These are phyloP conservation scores for Pantelozetes paolii DNA, from an alignment of 2,888 invertebrate genomes.

Conservation along the genomic window DNA sequence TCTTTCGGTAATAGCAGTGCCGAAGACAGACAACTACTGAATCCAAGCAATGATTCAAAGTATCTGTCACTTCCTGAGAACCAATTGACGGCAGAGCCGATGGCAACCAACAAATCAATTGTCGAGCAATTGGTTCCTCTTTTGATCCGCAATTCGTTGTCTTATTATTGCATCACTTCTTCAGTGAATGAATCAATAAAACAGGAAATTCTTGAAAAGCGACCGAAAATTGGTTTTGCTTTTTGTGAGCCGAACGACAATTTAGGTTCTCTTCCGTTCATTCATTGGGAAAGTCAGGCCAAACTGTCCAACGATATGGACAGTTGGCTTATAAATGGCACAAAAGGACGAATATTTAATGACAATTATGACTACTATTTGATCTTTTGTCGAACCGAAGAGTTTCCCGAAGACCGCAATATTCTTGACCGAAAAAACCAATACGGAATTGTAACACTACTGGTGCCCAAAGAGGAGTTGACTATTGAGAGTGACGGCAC, in stretches of 20 bases:
- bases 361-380: constrained; percentile 42
- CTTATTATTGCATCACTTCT: constrained; percentile 23
- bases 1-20: constrained; percentile 33
- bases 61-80: constrained; percentile 5
- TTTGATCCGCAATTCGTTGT: constrained; percentile 33
- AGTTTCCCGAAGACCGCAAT: constrained; percentile 32
- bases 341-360: constrained; percentile 39
- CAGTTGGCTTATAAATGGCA: constrained; percentile 40
- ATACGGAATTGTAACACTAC: constrained; percentile 37
- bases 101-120: constrained; percentile 22
- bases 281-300: constrained; percentile 42
- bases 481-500: constrained; percentile 31
- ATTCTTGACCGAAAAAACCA: not conserved
- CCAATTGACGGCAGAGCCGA: constrained; percentile 10
- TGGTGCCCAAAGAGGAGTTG: constrained; percentile 38
- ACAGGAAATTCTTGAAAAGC: not conserved
- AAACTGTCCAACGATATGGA: constrained; percentile 33
- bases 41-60: not conserved
- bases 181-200: constrained; percentile 40
- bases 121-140: constrained; percentile 31
- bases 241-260: constrained; percentile 34
- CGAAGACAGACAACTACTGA: not conserved
- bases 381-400: constrained; percentile 37
- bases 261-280: constrained; percentile 23
- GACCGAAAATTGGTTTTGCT: constrained; percentile 41